Evolutionary conservation across 1,140 invertebrate genomes (phyloP).

Genomic region (Temnothorax nylanderi): DNA sequence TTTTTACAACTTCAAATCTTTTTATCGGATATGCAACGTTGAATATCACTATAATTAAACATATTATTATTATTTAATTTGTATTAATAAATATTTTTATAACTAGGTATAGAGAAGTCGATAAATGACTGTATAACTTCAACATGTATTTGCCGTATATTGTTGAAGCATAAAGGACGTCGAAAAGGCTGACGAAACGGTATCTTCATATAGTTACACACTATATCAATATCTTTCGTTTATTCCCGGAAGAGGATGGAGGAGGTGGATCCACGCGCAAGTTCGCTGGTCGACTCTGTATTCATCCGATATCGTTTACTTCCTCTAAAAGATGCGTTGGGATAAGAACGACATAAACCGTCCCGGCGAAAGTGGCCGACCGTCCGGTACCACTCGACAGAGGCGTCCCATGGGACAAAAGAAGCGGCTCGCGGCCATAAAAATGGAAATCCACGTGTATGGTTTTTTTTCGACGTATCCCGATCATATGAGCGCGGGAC

Average conservation of each 20-base stretch:
- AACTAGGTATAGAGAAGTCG: neutral
- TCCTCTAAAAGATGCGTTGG: neutral
- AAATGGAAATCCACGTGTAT: slow-evolving; percentile 55
- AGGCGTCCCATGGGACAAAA: slow-evolving; percentile 6
- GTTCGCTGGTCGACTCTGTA: slow-evolving; percentile 7
- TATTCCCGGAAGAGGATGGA: too few species aligned
- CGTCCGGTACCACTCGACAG: slow-evolving; percentile 1
- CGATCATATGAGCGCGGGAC: slow-evolving; percentile 20
- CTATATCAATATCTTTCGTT: neutral
- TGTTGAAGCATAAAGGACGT: neutral
- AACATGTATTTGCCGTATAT: neutral
- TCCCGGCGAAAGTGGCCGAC: neutral
- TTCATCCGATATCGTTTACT: slow-evolving; percentile 27
- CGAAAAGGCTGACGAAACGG: neutral
- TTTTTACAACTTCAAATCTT: neutral
- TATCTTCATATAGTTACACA: neutral
- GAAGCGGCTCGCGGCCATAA: slow-evolving; percentile 12
- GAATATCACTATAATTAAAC: neutral
- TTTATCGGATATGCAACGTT: neutral
- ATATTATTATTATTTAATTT: slow-evolving; percentile 10
- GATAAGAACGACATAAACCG: slow-evolving; percentile 9
- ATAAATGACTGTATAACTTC: neutral
- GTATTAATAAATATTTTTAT: neutral
- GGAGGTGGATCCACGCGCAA: neutral
- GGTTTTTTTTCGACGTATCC: slow-evolving; percentile 54